A percentile compares a stretch with the other conserved stretches of the same genome.
Evolutionary conservation across 2,797 vertebrate genomes (phyloP).

Genomic region (Gallinago stenura): DNA sequence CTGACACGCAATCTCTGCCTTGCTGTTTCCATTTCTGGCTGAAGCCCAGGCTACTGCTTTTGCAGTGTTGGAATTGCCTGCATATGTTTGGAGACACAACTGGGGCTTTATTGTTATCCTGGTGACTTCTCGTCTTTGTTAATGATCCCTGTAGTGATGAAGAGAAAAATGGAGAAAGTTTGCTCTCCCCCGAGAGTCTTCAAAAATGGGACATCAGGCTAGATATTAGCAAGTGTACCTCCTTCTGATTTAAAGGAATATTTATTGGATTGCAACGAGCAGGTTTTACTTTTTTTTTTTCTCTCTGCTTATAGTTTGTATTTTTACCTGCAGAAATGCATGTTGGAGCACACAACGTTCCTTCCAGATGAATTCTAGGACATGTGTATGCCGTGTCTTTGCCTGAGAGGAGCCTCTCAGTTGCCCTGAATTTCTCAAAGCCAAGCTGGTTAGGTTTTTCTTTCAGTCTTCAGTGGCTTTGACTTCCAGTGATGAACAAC

Average conservation of each 20-base stretch:
- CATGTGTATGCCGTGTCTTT: not conserved
- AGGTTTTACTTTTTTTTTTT: not conserved
- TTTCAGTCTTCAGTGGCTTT: not conserved
- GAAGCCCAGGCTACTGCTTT: not conserved
- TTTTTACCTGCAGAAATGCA: not conserved
- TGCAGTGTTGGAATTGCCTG: not conserved
- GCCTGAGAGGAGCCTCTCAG: not conserved
- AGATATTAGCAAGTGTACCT: not conserved
- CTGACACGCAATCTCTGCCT: not conserved
- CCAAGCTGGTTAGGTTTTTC: not conserved
- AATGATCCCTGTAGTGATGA: not conserved
- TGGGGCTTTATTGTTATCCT: not conserved
- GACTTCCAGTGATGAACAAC: not conserved
- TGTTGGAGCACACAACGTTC: not conserved
- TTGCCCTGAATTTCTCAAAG: not conserved
- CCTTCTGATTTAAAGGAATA: not conserved
- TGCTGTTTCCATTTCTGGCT: not conserved
- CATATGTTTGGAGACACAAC: not conserved
- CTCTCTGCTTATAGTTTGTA: too few relatives aligned
- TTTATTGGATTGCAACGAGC: not conserved
- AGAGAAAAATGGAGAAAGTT: not conserved
- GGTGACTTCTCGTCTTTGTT: not conserved
- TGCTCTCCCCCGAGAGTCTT: not conserved
- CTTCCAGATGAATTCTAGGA: not conserved
- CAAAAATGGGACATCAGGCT: not conserved